Base-by-base conservation (phyloP, 2,797 vertebrate species). In the Corythornis leucogaster region DNA sequence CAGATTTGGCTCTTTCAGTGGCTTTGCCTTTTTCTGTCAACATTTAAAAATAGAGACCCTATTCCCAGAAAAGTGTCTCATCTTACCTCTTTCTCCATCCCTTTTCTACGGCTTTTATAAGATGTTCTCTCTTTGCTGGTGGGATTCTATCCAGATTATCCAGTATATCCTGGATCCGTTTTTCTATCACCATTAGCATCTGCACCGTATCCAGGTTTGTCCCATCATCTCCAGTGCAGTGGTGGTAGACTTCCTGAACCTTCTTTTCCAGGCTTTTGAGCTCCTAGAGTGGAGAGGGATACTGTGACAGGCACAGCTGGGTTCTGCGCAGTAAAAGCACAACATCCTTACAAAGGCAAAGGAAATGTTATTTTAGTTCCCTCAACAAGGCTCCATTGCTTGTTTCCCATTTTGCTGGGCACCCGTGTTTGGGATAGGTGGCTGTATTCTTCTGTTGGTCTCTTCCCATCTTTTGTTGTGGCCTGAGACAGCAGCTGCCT, bases 161-260 rank as follows among this genome's bases (percentile, higher is more conserved):
- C 48, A 99, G 96, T 87, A 99, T 96, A 31, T 98, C 89, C 0
- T 95, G 96, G 89, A 99, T 83, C 16, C 96, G 95, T 71, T 96
- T 98, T 96, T 99, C 99, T 26, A 99, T 98, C 35, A 96, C 81
- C 21, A 92, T 97, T 45, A 99, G 89, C 98, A 99, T 99, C 96
- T 99, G 98, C 86, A 98, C 38, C 1, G 98, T 98, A 91, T 96
- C 97, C 87, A 98, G 96, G 95, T 97, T 98, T 79, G 97, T 87
- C 40, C 97, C 96, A 5, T 95, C 97, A 77, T 98, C 96, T 4
- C 98, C 98, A 25, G 98, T 97, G 18, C 99, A 99, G 25, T 95
- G 92, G 28, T 31, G 77, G 75, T 99, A 98, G 45, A 99, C 98
- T 24, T 98, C 98, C 25, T 94, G 81, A 92, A 99, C 99, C 90